Base-by-base conservation (phyloP, 1,140 invertebrate species). In the Drosophila navojoa region DNA sequence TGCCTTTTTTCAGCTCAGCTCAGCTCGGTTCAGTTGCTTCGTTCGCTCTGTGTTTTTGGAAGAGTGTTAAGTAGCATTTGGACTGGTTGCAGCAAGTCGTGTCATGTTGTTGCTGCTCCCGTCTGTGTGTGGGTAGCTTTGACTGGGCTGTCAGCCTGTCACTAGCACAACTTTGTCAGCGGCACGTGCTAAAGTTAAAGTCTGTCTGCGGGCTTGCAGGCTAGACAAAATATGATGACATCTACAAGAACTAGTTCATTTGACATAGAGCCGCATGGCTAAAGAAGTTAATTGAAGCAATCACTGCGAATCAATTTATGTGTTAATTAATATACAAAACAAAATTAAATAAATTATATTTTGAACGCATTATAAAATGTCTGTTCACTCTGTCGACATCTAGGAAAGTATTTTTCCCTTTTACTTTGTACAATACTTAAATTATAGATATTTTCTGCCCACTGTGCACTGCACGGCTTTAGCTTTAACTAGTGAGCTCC, bases 61-160 rank as follows among this genome's bases (percentile, higher is more conserved):
- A 71, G 69, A 85, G 82, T 87, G 81, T 79, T 86, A 86, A 87
- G 82, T 81, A 76, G 79, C 69, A 60, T 71, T 76, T 52, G 76
- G 53, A 60, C 52, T 52, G 73, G 27, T 25, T 57, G 53, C 5
- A 42, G 53, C 5, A 27, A 52, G 27, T 4, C 5, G 53, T 27
- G 42, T 35, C 42, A 16, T 45, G 58, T 52, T 76, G 68, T 66
- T 38, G 62, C 50, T 66, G 38, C 50, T 44, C 11, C 42, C 9
- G 3, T 32, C 70, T 57, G 54, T 72, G 70, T 63, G 70, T 63
- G 79, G 70, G 81, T 87, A 76, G 81, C 81, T 85, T 86, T 80
- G 81, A 81, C 82, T 86, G 77, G 70, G 67, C 59, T 86, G 77
- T 78, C 73, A 86, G 59, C 62, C 82, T 87, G 81, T 87, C 81